phyloP scores from a whole-genome alignment of 2,888 invertebrate genomes.

The Cantharis rufa region DNA sequence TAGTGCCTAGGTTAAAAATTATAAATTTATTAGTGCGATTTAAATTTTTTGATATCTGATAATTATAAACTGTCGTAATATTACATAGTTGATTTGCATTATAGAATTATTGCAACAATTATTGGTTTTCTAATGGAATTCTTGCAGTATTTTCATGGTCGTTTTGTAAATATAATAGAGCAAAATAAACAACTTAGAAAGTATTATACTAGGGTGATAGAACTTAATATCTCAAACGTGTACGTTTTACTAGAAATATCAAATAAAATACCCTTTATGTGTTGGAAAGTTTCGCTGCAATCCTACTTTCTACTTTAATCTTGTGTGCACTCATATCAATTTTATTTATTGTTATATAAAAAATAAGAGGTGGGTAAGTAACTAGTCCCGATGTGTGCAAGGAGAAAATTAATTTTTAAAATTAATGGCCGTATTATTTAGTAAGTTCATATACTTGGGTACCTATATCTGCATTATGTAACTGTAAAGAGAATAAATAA shows the following conservation, averaged over 20 bases:
- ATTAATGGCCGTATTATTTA: neutral
- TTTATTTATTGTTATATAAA: neutral
- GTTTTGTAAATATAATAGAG: constrained; percentile 8
- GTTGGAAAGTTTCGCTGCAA: constrained; percentile 12
- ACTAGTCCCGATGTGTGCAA: neutral
- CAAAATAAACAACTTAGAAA: constrained; percentile 25
- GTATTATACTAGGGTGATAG: constrained; percentile 11
- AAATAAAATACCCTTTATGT: constrained; percentile 17
- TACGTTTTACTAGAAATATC: constrained; percentile 10
- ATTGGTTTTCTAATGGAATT: constrained; percentile 13
- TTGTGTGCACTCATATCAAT: neutral
- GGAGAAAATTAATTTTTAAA: neutral
- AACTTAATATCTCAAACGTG: constrained; percentile 4
- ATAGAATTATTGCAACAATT: constrained; percentile 4
- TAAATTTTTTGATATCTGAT: neutral
- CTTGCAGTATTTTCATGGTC: constrained; percentile 13
- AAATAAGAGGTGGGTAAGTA: neutral
- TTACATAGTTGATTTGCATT: neutral
- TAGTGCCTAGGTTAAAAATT: neutral
- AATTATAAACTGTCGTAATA: neutral
- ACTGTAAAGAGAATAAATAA: constrained; percentile 21
- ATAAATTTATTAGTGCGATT: neutral
- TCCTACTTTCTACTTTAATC: constrained; percentile 7
- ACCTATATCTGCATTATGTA: neutral
- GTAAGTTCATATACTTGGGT: neutral